Evolutionary conservation across 2,113 vertebrate genomes (phyloP).

Genomic region (Synodontis membranacea): DNA sequence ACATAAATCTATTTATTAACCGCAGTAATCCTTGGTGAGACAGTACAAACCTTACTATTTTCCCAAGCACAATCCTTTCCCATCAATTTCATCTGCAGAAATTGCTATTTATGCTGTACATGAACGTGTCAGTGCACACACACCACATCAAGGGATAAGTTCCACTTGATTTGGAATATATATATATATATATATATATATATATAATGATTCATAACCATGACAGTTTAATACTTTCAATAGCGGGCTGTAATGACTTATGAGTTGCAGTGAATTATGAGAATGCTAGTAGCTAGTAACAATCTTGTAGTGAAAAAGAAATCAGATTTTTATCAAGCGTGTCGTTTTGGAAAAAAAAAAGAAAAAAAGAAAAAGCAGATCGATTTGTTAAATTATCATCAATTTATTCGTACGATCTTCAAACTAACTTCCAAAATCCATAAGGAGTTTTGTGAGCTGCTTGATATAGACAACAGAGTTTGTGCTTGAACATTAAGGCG

Average conservation of each 20-base stretch:
- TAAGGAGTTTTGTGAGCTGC: neutral
- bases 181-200: too few relatives aligned
- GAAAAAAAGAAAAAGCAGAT: neutral
- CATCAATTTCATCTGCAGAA: neutral
- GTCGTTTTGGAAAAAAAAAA: neutral
- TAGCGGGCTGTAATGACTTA: neutral
- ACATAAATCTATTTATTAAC: slow-evolving; percentile 45
- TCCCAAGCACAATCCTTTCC: slow-evolving; percentile 36
- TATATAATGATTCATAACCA: neutral
- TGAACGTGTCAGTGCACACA: neutral
- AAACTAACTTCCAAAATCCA: neutral
- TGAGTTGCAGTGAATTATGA: neutral
- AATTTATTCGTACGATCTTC: neutral
- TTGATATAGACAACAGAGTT: neutral
- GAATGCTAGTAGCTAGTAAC: neutral
- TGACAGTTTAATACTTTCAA: neutral
- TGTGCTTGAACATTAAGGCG: neutral
- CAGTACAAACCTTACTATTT: slow-evolving; percentile 29
- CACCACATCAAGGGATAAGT: neutral
- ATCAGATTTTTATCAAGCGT: neutral
- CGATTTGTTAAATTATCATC: neutral
- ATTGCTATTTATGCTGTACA: neutral
- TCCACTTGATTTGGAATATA: neutral
- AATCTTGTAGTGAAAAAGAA: neutral
- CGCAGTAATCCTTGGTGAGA: slow-evolving; percentile 35